phyloP scores from a whole-genome alignment of 2,888 invertebrate genomes.

The Cylloceria caligata region DNA sequence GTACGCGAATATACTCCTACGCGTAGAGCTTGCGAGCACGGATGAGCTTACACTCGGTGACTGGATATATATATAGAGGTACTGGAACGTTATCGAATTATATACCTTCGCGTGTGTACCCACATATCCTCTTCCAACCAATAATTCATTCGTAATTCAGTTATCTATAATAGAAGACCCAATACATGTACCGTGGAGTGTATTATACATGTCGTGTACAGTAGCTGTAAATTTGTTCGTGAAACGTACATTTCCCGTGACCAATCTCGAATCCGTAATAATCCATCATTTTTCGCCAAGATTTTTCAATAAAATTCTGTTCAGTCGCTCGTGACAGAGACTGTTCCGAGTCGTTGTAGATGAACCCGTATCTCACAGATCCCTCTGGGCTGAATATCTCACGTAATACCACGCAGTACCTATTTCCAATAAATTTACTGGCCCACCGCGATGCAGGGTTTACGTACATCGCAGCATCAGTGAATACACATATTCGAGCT shows the following conservation, averaged over 20 bases:
- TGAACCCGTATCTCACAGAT: constrained; percentile 28
- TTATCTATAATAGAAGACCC: constrained; percentile 80
- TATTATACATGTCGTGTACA: constrained; percentile 24
- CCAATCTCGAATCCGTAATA: constrained; percentile 3
- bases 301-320: constrained; percentile 12
- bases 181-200: constrained; percentile 26
- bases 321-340: not conserved
- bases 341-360: constrained; percentile 14
- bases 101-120: constrained; percentile 67
- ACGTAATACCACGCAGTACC: not conserved
- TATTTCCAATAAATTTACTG: constrained; percentile 52
- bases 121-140: constrained; percentile 77
- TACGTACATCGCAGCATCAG: constrained; percentile 12
- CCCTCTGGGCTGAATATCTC: constrained; percentile 7
- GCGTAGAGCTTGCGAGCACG: constrained; percentile 58
- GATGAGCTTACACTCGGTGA: constrained; percentile 66
- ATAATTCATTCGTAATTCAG: constrained; percentile 83
- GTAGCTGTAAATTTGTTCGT: not conserved
- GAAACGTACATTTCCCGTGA: not conserved
- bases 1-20: constrained; percentile 9
- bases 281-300: not conserved
- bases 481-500: constrained; percentile 48
- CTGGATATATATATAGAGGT: constrained; percentile 25
- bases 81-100: constrained; percentile 79
- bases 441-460: constrained; percentile 10